These are phyloP conservation scores for Cheilinus undulatus DNA, from an alignment of 2,113 vertebrate genomes.

Conservation along the genomic window DNA sequence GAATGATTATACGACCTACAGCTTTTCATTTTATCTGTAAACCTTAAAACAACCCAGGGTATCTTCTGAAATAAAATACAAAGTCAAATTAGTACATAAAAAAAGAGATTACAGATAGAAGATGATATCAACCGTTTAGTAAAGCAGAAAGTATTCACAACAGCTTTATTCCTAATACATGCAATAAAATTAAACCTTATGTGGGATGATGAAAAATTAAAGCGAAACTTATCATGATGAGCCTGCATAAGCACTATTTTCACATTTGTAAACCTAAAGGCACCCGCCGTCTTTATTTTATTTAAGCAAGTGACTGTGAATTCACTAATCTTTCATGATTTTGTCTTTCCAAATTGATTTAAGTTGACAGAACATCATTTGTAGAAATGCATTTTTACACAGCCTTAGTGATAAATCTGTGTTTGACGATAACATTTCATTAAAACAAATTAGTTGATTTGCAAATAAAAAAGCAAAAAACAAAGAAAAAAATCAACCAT, in stretches of 20 bases:
- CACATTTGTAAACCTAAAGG: neutral
- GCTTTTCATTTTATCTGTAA: too few species aligned
- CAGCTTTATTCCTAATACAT: conserved; percentile 7
- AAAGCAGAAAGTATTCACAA: neutral
- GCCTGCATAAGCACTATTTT: too few species aligned
- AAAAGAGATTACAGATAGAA: neutral
- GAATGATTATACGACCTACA: neutral
- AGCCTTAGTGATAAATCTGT: neutral
- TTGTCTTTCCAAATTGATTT: too few species aligned
- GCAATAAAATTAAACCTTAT: conserved; percentile 1
- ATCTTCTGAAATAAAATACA: too few species aligned
- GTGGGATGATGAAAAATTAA: neutral
- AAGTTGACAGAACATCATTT: too few species aligned
- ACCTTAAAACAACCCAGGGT: too few species aligned
- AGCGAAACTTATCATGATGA: neutral
- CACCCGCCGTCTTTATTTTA: conserved; percentile 1
- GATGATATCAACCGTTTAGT: conserved; percentile 25
- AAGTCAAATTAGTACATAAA: neutral
- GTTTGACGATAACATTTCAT: neutral
- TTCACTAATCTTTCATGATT: too few species aligned
- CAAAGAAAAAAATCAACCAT: neutral
- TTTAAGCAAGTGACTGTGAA: too few species aligned
- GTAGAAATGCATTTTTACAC: neutral
- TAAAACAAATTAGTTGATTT: neutral
- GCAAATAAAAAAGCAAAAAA: conserved; percentile 15